Conservation (phyloP, 2,113 vertebrate species). For the Austrofundulus limnaeus region DNA sequence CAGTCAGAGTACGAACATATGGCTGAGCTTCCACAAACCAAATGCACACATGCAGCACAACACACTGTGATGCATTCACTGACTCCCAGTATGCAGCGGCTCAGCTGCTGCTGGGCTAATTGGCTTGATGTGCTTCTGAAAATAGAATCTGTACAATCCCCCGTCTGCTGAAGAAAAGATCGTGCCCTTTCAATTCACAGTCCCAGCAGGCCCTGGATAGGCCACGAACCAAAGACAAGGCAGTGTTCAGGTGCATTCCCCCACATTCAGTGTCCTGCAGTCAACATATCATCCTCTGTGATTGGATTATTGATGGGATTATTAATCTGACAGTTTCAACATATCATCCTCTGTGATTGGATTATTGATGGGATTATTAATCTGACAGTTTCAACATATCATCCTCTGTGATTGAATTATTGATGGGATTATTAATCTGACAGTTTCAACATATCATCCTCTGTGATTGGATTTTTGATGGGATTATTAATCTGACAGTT, state of each 20-base stretch:
- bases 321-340: conserved; percentile 2
- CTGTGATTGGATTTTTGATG: no score
- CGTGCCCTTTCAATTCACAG: conserved; percentile 65
- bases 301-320: no score
- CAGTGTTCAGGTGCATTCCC: conserved; percentile 50
- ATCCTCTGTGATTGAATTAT: no score
- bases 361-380: no score
- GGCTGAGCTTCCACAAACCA: conserved; percentile 47
- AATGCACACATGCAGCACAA: conserved; percentile 19
- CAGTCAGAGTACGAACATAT: conserved; percentile 53
- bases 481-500: no score
- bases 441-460: no score
- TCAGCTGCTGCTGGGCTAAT: conserved; percentile 71
- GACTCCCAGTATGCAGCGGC: conserved; percentile 63
- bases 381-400: no score
- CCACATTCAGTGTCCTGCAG: neutral
- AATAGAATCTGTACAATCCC: conserved; percentile 60
- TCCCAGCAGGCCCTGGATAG: conserved; percentile 56
- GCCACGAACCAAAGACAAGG: conserved; percentile 32
- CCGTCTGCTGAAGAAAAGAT: conserved; percentile 64
- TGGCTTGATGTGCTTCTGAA: conserved; percentile 74
- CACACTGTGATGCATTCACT: conserved; percentile 16
- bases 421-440: no score
- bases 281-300: neutral
- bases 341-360: neutral